Evolutionary conservation across 2,888 invertebrate genomes (phyloP).

Genomic region (Ramazzottius varieornatus): DNA sequence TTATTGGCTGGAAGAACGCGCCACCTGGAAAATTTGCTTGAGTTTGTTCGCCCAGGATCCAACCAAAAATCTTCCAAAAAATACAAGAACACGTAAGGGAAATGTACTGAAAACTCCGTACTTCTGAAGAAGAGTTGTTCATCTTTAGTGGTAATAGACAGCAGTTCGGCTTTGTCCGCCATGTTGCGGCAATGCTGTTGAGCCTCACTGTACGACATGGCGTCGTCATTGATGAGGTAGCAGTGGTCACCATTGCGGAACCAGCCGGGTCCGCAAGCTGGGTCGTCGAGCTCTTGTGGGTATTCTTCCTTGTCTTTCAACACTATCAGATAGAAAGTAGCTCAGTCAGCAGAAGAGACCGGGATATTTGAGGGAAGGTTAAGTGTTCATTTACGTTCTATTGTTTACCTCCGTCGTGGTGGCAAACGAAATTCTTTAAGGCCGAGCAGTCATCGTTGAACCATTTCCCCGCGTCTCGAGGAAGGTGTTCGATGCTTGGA

Average conservation of each 20-base stretch:
- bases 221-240: background rate
- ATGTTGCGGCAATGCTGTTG: background rate
- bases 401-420: slow-evolving; percentile 1
- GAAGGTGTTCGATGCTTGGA: background rate
- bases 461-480: background rate
- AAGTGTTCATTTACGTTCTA: no score
- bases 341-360: no score
- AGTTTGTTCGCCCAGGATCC: no score
- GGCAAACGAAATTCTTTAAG: background rate
- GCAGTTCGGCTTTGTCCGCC: background rate
- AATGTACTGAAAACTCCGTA: no score
- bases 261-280: background rate
- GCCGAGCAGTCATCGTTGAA: background rate
- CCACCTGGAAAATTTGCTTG: no score
- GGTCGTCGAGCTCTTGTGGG: background rate
- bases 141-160: background rate
- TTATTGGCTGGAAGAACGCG: no score
- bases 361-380: no score
- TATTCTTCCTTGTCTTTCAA: no score
- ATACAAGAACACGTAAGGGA: no score
- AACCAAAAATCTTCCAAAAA: no score
- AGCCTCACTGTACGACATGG: background rate
- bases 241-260: slow-evolving; percentile 2
- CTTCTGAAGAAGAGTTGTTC: background rate
- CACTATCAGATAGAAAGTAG: no score